Conservation (phyloP, 2,888 invertebrate species). For the Agriopis leucophaearia region DNA sequence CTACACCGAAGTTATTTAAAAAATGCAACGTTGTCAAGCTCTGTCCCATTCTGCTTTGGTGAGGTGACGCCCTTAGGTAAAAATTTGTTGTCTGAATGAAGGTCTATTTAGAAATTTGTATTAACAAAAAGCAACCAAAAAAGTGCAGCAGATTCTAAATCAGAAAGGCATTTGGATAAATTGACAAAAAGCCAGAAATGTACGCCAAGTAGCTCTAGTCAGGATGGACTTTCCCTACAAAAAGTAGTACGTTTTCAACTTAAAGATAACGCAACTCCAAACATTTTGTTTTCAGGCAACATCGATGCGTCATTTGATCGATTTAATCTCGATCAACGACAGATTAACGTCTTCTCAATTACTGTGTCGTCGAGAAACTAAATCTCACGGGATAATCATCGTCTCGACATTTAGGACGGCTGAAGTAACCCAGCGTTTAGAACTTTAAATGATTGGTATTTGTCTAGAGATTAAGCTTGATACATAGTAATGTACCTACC, state of each 20-base stretch:
- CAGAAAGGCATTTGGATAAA: too few species aligned
- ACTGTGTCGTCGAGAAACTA: conserved; percentile 54
- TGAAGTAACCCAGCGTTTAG: conserved; percentile 18
- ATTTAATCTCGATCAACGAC: conserved; percentile 48
- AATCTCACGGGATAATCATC: conserved; percentile 51
- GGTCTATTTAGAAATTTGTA: too few species aligned
- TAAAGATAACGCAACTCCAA: neutral
- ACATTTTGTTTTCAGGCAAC: neutral
- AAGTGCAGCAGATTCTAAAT: too few species aligned
- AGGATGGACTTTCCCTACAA: too few species aligned
- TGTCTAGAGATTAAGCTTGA: neutral
- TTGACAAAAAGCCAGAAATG: too few species aligned
- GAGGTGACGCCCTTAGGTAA: too few species aligned
- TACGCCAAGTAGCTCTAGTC: too few species aligned
- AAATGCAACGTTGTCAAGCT: neutral
- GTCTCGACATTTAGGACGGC: conserved; percentile 38
- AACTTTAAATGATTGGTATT: conserved; percentile 7
- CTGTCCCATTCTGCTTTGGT: too few species aligned
- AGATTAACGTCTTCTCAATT: conserved; percentile 57
- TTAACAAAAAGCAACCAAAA: too few species aligned
- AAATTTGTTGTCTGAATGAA: too few species aligned
- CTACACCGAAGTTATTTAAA: too few species aligned
- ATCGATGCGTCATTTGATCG: conserved; percentile 50
- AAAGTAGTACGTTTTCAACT: neutral
- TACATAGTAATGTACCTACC: too few species aligned